A percentile compares a stretch with the other conserved stretches of the same genome.
phyloP scores from a whole-genome alignment of 2,113 vertebrate genomes.

The Muntiacus muntjak region DNA sequence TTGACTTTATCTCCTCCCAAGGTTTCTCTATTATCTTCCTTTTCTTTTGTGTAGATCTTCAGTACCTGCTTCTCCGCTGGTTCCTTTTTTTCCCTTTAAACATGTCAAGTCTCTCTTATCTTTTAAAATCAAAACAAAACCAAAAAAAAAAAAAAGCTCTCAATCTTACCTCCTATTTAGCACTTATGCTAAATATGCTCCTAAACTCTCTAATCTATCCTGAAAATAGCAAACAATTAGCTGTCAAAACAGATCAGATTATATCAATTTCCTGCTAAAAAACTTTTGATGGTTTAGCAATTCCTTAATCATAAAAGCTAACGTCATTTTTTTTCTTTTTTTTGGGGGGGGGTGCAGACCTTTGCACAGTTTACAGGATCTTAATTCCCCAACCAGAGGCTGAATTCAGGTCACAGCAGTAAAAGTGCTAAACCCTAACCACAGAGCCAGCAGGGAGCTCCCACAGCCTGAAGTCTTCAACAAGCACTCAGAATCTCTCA shows the following conservation, averaged over 20 bases:
- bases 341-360: too few relatives aligned
- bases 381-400: neutral
- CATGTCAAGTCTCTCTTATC: neutral
- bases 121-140: neutral
- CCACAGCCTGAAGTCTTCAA: neutral
- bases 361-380: neutral
- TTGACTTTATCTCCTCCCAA: neutral
- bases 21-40: neutral
- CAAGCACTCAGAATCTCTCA: neutral
- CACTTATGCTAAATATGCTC: neutral
- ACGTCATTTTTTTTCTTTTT: neutral
- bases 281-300: neutral
- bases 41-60: neutral
- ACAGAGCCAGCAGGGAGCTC: neutral
- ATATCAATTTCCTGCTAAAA: neutral
- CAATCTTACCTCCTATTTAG: neutral
- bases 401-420: neutral
- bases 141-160: neutral
- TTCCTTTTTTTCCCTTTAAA: neutral
- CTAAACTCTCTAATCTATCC: neutral
- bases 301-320: neutral
- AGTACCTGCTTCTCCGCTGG: neutral
- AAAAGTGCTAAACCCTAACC: neutral
- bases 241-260: constrained; percentile 8
- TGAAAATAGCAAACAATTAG: neutral